Evolutionary conservation across 2,797 vertebrate species (phyloP).

Genomic region (Chiloscyllium punctatum): DNA sequence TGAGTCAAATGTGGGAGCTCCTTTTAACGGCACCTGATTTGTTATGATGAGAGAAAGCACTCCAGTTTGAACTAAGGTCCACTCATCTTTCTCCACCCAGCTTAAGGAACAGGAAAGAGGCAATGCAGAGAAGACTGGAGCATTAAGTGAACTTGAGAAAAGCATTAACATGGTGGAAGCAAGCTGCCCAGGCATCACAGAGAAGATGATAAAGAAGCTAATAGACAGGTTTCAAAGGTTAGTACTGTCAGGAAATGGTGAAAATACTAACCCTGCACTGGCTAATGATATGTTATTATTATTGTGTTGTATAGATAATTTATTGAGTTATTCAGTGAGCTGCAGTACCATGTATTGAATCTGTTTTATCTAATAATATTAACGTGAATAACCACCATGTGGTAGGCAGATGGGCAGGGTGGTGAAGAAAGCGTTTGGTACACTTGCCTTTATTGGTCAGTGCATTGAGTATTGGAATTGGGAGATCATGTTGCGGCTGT

Average conservation of each 20-base stretch:
- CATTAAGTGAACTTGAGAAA: conserved; percentile 81
- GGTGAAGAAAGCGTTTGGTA: too few species aligned
- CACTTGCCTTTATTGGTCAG: too few species aligned
- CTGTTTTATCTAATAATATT: not conserved
- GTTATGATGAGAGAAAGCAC: not conserved
- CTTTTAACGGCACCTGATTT: conserved; percentile 33
- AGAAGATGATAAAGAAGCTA: conserved; percentile 85
- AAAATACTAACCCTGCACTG: not conserved
- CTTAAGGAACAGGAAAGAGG: conserved; percentile 82
- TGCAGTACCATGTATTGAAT: not conserved
- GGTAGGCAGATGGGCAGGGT: too few species aligned
- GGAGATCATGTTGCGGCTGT: too few species aligned
- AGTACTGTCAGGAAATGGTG: conserved; percentile 43
- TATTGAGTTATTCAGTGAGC: not conserved
- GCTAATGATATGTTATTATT: not conserved
- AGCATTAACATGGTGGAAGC: conserved; percentile 79
- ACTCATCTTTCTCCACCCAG: conserved; percentile 47
- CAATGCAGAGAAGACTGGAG: conserved; percentile 68
- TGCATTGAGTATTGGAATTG: too few species aligned
- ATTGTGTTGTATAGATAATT: too few species aligned
- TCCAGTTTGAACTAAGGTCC: not conserved
- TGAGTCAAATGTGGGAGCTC: conserved; percentile 48
- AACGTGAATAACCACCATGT: not conserved
- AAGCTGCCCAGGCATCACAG: conserved; percentile 79
- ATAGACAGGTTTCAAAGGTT: conserved; percentile 81